These are phyloP conservation scores for Acanthosoma haemorrhoidale DNA, from an alignment of 2,888 invertebrate species.

Conservation along the genomic window DNA sequence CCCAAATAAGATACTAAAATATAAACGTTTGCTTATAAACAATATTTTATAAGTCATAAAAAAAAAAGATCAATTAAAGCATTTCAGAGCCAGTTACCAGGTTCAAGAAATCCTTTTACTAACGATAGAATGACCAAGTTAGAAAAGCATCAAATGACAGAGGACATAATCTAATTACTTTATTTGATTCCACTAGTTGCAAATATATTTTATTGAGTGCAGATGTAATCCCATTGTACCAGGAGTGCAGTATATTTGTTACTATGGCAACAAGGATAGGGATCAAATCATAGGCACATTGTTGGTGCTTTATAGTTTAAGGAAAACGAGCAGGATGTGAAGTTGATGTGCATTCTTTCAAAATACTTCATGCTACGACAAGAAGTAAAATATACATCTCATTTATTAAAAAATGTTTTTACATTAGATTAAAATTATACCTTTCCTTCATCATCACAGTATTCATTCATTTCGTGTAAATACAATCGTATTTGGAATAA, in stretches of 20 bases:
- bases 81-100: background rate
- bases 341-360: too few relatives aligned
- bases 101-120: too few relatives aligned
- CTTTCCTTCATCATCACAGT: too few relatives aligned
- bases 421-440: too few relatives aligned
- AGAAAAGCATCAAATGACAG: too few relatives aligned
- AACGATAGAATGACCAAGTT: too few relatives aligned
- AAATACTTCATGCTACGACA: too few relatives aligned
- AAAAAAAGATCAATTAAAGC: background rate
- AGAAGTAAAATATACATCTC: too few relatives aligned
- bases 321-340: background rate
- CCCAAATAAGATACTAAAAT: background rate
- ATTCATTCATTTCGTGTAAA: too few relatives aligned
- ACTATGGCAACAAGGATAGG: background rate
- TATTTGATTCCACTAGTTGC: background rate
- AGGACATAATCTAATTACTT: background rate
- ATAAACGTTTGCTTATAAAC: background rate
- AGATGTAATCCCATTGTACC: background rate
- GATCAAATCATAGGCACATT: background rate
- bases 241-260: background rate
- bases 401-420: too few relatives aligned
- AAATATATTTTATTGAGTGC: background rate
- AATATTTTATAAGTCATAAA: background rate
- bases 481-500: too few relatives aligned
- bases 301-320: background rate